phyloP scores from a whole-genome alignment of 2,113 vertebrate genomes.

The Dunckerocampus dactyliophorus region DNA sequence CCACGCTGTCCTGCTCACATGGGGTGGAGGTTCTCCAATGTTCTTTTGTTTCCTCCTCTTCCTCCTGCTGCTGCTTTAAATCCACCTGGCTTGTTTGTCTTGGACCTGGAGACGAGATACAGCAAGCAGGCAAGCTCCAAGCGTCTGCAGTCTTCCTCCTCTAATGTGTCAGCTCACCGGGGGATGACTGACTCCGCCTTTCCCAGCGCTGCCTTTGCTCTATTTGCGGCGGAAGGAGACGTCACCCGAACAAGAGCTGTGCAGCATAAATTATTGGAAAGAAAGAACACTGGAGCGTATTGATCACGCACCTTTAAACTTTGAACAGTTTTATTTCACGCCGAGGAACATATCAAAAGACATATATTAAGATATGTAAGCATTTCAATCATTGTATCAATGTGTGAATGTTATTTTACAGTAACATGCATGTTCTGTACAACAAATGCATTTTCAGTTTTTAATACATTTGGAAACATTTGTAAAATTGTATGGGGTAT shows the following conservation, averaged over 20 bases:
- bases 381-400: no score
- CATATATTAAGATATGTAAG: no score
- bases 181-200: conserved; percentile 32
- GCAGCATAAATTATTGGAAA: neutral
- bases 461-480: no score
- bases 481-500: no score
- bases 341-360: no score
- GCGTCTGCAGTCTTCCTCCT: conserved; percentile 28
- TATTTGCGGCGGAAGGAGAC: conserved; percentile 62
- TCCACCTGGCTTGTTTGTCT: conserved; percentile 42
- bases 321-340: no score
- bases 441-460: no score
- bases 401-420: no score
- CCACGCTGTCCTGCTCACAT: conserved; percentile 52
- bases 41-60: neutral
- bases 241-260: neutral
- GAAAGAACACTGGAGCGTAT: neutral
- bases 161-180: conserved; percentile 18
- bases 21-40: conserved; percentile 32
- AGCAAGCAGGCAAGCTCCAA: neutral
- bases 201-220: conserved; percentile 29
- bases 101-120: neutral
- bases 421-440: no score
- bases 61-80: conserved; percentile 11
- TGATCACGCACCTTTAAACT: neutral